Percentiles rank a stretch among this genome's conserved stretches.
These are phyloP conservation scores for Panzeria rudis DNA, from an alignment of 2,888 invertebrate genomes.

Conservation along the genomic window DNA sequence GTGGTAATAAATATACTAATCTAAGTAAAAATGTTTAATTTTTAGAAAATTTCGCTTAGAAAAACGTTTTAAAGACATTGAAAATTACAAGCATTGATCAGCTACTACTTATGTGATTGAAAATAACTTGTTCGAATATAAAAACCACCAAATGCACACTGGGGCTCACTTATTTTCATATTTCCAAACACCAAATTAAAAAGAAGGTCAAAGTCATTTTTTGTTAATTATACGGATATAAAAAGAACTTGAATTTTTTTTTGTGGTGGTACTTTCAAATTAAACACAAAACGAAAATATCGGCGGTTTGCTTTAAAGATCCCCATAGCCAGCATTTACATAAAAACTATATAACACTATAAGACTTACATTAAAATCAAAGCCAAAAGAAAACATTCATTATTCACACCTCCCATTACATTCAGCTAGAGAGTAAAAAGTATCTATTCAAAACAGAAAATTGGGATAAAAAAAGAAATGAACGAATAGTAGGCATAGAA, in stretches of 20 bases:
- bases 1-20: no score
- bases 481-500: conserved; percentile 20
- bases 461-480: background rate
- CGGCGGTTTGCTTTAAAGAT: conserved; percentile 18
- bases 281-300: background rate
- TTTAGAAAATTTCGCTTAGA: no score
- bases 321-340: background rate
- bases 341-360: background rate
- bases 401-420: conserved; percentile 1
- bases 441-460: background rate
- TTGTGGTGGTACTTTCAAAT: conserved; percentile 7
- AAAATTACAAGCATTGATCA: no score
- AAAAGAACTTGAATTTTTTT: conserved; percentile 4
- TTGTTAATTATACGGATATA: conserved; percentile 24
- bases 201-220: conserved; percentile 40
- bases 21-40: no score
- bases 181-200: background rate
- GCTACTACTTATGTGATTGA: no score
- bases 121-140: background rate
- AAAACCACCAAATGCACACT: no score
- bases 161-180: no score
- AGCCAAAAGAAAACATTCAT: conserved; percentile 8
- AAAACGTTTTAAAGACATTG: no score
- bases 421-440: background rate
- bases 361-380: background rate